These are phyloP conservation scores for Connochaetes taurinus DNA, from an alignment of 2,113 vertebrate genomes.

Conservation along the genomic window DNA sequence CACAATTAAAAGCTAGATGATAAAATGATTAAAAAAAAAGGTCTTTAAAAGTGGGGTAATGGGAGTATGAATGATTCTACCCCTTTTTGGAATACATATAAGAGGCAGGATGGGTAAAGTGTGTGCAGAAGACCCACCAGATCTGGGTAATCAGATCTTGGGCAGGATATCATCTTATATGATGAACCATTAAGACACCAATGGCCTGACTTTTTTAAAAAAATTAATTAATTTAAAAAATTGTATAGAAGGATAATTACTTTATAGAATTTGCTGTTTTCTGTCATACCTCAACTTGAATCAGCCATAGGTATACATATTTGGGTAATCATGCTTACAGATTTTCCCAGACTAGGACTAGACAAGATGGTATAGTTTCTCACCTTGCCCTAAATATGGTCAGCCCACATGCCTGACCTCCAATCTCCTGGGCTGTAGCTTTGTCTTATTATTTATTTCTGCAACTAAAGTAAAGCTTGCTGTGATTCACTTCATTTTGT, in stretches of 20 bases:
- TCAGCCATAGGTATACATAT: not conserved
- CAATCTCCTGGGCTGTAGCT: not conserved
- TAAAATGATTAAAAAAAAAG: not conserved
- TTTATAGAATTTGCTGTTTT: not conserved
- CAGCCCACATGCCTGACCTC: not conserved
- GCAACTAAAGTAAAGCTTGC: slow-evolving; percentile 31
- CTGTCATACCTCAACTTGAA: not conserved
- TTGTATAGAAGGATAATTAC: not conserved
- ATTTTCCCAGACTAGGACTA: not conserved
- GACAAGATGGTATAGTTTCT: not conserved
- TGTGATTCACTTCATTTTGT: not conserved
- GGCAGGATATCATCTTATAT: not conserved
- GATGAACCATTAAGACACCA: not conserved
- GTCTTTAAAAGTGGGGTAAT: not conserved
- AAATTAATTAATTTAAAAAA: not conserved
- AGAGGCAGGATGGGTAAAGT: not conserved
- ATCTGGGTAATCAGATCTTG: not conserved
- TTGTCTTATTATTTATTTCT: not conserved
- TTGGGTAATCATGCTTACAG: not conserved
- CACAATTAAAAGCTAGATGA: not conserved
- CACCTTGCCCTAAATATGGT: not conserved
- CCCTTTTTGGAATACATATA: not conserved
- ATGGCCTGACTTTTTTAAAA: not conserved
- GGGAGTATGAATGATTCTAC: not conserved
- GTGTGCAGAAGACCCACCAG: not conserved